Evolutionary conservation across 2,888 invertebrate species (phyloP), one percentile per base, ranked within the genome.

Genomic region (Drosophila eohydei): DNA sequence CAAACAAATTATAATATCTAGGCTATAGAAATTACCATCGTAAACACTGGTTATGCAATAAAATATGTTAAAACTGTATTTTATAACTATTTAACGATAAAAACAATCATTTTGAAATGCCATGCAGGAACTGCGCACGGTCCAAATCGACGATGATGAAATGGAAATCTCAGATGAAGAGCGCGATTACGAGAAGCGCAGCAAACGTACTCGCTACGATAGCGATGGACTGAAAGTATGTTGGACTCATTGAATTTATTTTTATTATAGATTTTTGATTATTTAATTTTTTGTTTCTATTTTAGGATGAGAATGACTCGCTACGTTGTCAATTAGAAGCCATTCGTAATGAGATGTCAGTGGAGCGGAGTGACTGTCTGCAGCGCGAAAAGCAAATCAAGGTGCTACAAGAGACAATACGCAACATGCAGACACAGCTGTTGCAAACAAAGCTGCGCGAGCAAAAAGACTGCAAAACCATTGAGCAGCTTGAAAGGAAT

Each of bases 321-420:
- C 94, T 98, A 36, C 95, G 96, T 71, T 98, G 98, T 93, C 97
- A 98, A 93, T 92, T 98, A 87, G 98, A 98, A 93, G 98, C 98
- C 0, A 97, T 97, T 91, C 97, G 97, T 92, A 98, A 98, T 93
- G 98, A 98, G 94, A 96, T 98, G 56, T 97, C 97, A 84, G 94
- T 98, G 41, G 95, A 98, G 30, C 97, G 97, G 91, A 95, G 95
- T 32, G 98, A 97, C 85, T 94, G 96, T 80, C 96, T 97, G 70
- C 95, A 96, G 69, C 97, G 97, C 91, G 97, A 97, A 26, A 96
- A 97, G 86, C 97, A 98, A 92, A 95, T 97, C 78, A 95, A 96
- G 92, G 93, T 93, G 14, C 76, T 93, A n/a, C 93, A 93, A 61
- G 93, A 93, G 75, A 93, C 93, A 28, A 93, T 93, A 69, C 88